Evolutionary conservation across 2,797 vertebrate species (phyloP).

Genomic region (Schizopygopsis pylzovi): DNA sequence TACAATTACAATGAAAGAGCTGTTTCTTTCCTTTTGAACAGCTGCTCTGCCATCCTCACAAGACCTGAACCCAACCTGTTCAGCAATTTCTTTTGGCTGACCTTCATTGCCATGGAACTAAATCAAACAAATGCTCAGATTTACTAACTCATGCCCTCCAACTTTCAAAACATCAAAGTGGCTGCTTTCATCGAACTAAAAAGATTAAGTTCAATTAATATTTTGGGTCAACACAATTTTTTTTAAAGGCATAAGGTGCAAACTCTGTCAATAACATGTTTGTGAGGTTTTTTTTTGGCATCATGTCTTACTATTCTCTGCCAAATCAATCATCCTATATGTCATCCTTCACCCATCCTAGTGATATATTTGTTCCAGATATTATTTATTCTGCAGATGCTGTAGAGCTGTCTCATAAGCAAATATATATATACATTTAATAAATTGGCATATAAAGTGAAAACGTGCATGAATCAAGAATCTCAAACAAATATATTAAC

Average conservation of each 20-base stretch:
- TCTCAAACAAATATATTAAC: not conserved
- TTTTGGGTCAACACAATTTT: not conserved
- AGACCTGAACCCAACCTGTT: constrained; percentile 16
- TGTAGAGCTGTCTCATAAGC: not conserved
- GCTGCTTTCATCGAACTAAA: not conserved
- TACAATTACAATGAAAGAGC: not conserved
- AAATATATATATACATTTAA: not conserved
- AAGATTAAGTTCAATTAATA: not conserved
- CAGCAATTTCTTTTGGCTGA: constrained; percentile 1
- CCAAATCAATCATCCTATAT: not conserved
- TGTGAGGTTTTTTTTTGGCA: not conserved
- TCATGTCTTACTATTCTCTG: not conserved
- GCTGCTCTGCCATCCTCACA: not conserved
- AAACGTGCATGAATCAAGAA: not conserved
- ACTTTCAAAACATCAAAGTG: not conserved
- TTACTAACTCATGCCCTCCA: constrained; percentile 4
- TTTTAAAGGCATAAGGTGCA: not conserved
- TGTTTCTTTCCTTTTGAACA: not conserved
- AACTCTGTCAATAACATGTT: not conserved
- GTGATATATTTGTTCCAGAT: constrained; percentile 6
- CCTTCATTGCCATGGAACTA: constrained; percentile 7
- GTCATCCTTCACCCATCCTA: not conserved
- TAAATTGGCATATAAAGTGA: not conserved
- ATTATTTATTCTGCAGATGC: not conserved
- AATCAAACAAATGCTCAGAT: constrained; percentile 27